phyloP scores from a whole-genome alignment of 2,113 vertebrate species.

The Diadophis punctatus region DNA sequence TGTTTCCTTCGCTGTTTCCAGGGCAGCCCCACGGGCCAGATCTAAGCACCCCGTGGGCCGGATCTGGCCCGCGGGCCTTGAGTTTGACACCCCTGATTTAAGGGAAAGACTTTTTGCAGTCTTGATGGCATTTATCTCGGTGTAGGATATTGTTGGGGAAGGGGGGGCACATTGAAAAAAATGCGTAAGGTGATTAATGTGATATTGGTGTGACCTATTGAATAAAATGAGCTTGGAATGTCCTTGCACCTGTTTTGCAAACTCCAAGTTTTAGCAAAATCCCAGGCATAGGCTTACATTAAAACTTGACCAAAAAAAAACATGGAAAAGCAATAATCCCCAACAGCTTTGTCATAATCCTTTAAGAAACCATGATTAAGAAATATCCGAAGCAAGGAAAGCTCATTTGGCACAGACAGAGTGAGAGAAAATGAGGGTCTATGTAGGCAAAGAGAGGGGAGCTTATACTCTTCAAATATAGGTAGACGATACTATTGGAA shows the following conservation, averaged over 20 bases:
- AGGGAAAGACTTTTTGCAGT: slow-evolving; percentile 70
- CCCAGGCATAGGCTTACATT: slow-evolving; percentile 43
- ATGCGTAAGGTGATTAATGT: slow-evolving; percentile 73
- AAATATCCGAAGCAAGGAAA: slow-evolving; percentile 63
- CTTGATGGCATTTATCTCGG: slow-evolving; percentile 75
- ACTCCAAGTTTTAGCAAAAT: slow-evolving; percentile 55
- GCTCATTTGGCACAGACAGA: slow-evolving; percentile 55
- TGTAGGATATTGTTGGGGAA: slow-evolving; percentile 38
- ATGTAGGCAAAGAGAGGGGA: accelerated
- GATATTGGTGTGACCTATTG: slow-evolving; percentile 47
- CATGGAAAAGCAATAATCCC: slow-evolving; percentile 29
- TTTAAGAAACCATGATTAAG: slow-evolving; percentile 67
- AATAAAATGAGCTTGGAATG: slow-evolving; percentile 2
- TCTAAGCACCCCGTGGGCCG: no score
- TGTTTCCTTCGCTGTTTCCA: no score
- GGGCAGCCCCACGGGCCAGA: no score
- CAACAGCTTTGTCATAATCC: slow-evolving; percentile 60
- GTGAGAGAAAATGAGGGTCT: slow-evolving; percentile 21
- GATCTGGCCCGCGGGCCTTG: no score
- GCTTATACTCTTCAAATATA: slow-evolving; percentile 35
- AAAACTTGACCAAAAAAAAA: slow-evolving; percentile 16
- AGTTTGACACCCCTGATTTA: no score
- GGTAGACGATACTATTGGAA: slow-evolving; percentile 6
- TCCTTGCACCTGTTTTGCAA: slow-evolving; percentile 28
- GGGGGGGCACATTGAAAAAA: slow-evolving; percentile 70